Base-by-base conservation (phyloP, 2,113 vertebrate species). In the Mastomys natalensis region DNA sequence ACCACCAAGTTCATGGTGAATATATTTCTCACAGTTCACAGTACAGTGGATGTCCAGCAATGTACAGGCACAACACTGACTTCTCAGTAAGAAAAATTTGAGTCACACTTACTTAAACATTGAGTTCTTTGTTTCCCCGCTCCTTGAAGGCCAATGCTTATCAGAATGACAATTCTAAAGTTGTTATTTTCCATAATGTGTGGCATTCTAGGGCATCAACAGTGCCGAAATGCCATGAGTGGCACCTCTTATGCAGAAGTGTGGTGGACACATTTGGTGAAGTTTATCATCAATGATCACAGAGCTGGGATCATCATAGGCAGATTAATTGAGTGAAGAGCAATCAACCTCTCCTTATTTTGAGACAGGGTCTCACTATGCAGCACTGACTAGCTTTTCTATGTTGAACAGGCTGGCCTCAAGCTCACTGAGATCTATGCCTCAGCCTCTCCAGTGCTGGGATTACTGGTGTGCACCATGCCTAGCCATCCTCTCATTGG, bases 121-220 rank as follows among this genome's bases (percentile, higher is more conserved):
- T 76, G 7, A 84, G 11, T 51, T n/a, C 74, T 51, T 91, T 22
- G 12, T 76, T 77, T 93, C 72, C 24, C 7, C 68, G 88, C 89
- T 87, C 31, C 55, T 90, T 68, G 40, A 84, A 91, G 84, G 58
- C 12, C 78, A 7, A 26, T 72, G 90, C 81, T 97, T 73, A 55
- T 88, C n/a, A 88, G 10, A 21, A 58, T 89, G 73, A 78, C 81
- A 66, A 55, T 31, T 31, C 16, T 68, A 26, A 60, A 43, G 24
- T 53, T 29, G 22, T 72, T n/a, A 24, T 43, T 81, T 66, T 88
- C 85, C 1, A 11, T 11, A 51, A 11, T 51, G 34, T 81, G 55
- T 55, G 9, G 29, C 5, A 0, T 19, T 43, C 60, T 3, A 45
- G 55, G 77, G n/a, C 31, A 40, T 51, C 24, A 19, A 31, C 22